A percentile compares a stretch with the other conserved stretches of the same genome.
Conservation (phyloP, 2,888 invertebrate genomes). For the Hedya salicella region DNA sequence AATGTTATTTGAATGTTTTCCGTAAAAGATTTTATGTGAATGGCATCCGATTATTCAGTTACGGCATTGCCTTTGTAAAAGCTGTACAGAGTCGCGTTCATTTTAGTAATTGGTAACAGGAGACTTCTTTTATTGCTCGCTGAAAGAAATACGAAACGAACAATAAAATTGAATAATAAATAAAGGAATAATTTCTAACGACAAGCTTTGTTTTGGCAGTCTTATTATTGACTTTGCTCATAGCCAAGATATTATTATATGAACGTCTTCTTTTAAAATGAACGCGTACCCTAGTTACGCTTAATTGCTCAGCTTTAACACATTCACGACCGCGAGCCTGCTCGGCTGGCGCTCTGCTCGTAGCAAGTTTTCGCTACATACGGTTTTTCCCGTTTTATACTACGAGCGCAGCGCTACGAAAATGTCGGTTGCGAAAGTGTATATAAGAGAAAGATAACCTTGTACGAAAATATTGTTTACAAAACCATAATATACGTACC, state of each 20-base stretch:
- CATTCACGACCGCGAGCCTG: no score
- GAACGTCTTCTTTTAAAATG: no score
- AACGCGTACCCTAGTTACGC: no score
- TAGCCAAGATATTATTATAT: conserved; percentile 43
- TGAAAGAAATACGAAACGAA: conserved; percentile 55
- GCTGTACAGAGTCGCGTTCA: conserved; percentile 49
- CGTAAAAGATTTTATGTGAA: conserved; percentile 26
- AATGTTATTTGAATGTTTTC: conserved; percentile 34
- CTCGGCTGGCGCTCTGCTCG: no score
- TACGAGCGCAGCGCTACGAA: no score
- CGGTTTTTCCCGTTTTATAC: no score
- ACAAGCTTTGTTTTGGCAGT: conserved; percentile 58
- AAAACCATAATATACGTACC: no score
- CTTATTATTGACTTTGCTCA: conserved; percentile 52
- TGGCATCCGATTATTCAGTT: conserved; percentile 33
- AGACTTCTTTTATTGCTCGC: conserved; percentile 47
- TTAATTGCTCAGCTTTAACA: no score
- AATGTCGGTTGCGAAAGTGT: no score
- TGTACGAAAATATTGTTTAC: no score
- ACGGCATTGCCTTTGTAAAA: conserved; percentile 34
- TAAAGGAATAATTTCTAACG: conserved; percentile 63
- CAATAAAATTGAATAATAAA: conserved; percentile 60
- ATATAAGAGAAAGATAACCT: no score
- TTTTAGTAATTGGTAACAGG: conserved; percentile 59
- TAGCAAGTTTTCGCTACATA: no score